Percentiles rank a stretch among this genome's conserved stretches.
Evolutionary conservation across 2,797 vertebrate genomes (phyloP).

Genomic region (Spatula clypeata): DNA sequence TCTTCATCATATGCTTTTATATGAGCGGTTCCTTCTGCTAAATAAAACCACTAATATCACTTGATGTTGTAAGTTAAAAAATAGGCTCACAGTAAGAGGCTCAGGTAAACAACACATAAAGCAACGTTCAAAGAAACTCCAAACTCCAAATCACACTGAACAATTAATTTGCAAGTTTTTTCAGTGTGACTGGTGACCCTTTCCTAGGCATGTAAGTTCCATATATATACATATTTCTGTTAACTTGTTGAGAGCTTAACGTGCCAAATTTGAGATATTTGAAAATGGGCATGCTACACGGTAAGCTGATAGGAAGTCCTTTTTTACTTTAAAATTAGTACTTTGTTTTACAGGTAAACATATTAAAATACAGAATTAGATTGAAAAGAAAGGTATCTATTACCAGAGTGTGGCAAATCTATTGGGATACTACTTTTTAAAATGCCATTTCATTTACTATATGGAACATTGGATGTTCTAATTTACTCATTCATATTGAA

Average conservation of each 20-base stretch:
- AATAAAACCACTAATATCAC: constrained; percentile 27
- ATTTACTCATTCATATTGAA: background rate
- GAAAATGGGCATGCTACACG: background rate
- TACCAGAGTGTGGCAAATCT: background rate
- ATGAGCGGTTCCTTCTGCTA: constrained; percentile 87
- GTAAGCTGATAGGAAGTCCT: background rate
- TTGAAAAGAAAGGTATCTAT: background rate
- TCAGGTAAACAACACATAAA: background rate
- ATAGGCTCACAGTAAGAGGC: background rate
- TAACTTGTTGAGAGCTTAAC: background rate
- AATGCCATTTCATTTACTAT: background rate
- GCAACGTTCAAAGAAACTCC: background rate
- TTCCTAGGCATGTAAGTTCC: background rate
- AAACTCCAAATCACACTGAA: background rate
- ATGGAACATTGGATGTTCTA: background rate
- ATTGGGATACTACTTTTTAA: background rate
- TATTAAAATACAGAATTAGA: background rate
- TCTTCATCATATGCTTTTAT: constrained; percentile 97
- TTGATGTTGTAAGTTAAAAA: background rate
- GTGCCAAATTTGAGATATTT: background rate
- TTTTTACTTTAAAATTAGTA: background rate
- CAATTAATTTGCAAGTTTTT: background rate
- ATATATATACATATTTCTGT: background rate
- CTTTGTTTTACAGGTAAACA: background rate
- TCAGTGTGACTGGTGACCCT: background rate